These are phyloP conservation scores for Psix sp. DNA, from an alignment of 1,140 invertebrate species.

Conservation along the genomic window DNA sequence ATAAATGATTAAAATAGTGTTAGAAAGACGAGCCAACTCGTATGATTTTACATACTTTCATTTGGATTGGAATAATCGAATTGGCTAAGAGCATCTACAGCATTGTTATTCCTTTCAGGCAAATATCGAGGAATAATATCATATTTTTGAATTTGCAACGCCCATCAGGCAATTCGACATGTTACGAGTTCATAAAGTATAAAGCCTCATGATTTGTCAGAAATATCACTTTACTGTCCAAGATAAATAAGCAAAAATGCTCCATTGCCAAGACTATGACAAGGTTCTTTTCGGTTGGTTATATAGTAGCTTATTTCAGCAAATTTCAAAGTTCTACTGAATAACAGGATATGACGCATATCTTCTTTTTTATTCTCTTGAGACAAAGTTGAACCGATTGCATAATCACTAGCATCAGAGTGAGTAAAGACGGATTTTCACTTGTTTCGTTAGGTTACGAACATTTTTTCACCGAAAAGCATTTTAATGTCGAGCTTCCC, in stretches of 20 bases:
- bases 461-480: conserved; percentile 1
- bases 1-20: too few species aligned
- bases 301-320: too few species aligned
- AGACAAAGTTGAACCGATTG: conserved; percentile 2
- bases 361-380: conserved; percentile 3
- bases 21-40: too few species aligned
- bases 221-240: neutral
- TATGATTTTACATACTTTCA: too few species aligned
- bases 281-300: too few species aligned
- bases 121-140: too few species aligned
- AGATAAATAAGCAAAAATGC: too few species aligned
- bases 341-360: conserved; percentile 44
- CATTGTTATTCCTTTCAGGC: too few species aligned
- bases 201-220: neutral
- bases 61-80: too few species aligned
- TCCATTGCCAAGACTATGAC: too few species aligned
- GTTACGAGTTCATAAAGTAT: conserved; percentile 3
- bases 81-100: too few species aligned
- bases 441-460: conserved; percentile 1
- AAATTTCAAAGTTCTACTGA: too few species aligned
- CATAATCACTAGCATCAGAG: conserved; percentile 6
- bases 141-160: neutral
- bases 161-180: neutral
- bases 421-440: conserved; percentile 2
- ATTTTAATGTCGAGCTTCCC: neutral